phyloP scores from a whole-genome alignment of 2,888 invertebrate genomes.

The Mechanitis mazaeus region DNA sequence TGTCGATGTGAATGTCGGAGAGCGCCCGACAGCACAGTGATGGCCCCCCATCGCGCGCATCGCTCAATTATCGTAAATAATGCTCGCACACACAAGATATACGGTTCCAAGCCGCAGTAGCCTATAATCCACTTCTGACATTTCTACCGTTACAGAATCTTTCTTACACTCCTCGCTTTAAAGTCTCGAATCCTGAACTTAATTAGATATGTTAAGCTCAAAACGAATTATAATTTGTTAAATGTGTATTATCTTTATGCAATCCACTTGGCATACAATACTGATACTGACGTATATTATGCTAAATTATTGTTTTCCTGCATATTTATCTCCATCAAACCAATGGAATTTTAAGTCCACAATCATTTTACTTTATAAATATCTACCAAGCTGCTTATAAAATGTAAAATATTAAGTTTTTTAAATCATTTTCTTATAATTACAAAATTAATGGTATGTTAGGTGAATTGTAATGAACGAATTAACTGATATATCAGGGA shows the following conservation, averaged over 20 bases:
- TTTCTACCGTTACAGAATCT: constrained; percentile 39
- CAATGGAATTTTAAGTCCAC: constrained; percentile 39
- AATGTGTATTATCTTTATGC: constrained; percentile 76
- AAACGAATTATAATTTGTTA: constrained; percentile 52
- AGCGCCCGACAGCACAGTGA: constrained; percentile 73
- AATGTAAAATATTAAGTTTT: too few relatives aligned
- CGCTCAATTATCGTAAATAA: constrained; percentile 78
- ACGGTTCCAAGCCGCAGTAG: constrained; percentile 68
- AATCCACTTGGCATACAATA: constrained; percentile 74
- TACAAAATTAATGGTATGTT: constrained; percentile 37
- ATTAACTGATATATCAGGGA: constrained; percentile 71
- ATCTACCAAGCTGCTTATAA: too few relatives aligned
- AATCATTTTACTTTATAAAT: too few relatives aligned
- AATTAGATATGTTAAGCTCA: constrained; percentile 48
- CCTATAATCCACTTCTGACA: constrained; percentile 57
- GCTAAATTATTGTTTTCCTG: constrained; percentile 61
- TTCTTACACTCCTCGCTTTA: constrained; percentile 43
- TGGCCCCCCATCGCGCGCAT: constrained; percentile 76
- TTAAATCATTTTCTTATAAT: too few relatives aligned
- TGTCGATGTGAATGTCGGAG: constrained; percentile 75
- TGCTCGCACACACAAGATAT: constrained; percentile 76
- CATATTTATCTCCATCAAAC: constrained; percentile 68
- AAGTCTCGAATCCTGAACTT: constrained; percentile 40
- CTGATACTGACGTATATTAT: constrained; percentile 57
- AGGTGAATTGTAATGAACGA: constrained; percentile 62